Percentiles rank a stretch among this genome's conserved stretches.
These are phyloP conservation scores for Salmo trutta DNA, from an alignment of 2,797 vertebrate species.

Conservation along the genomic window DNA sequence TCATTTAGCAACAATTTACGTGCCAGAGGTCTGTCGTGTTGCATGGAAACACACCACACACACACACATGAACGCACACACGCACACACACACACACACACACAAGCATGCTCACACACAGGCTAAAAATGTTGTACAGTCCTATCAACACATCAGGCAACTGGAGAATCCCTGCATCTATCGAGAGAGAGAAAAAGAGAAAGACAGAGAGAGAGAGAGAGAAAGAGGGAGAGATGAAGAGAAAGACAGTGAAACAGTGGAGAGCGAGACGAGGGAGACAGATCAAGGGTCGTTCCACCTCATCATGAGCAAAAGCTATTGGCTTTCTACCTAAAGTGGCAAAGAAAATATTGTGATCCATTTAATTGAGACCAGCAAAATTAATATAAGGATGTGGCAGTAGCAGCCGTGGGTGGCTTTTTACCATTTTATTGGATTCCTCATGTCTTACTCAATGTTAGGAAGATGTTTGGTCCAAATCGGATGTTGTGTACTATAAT, in stretches of 20 bases:
- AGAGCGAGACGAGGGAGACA: constrained; percentile 13
- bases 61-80: background rate
- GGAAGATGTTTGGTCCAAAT: no score
- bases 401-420: no score
- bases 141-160: background rate
- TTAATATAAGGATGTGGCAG: no score
- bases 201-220: background rate
- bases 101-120: constrained; percentile 7
- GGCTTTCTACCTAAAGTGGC: no score
- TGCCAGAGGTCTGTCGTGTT: constrained; percentile 1
- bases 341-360: no score
- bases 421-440: no score
- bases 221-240: constrained; percentile 14
- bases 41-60: background rate
- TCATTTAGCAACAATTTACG: constrained; percentile 3
- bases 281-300: background rate
- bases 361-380: no score
- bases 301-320: no score
- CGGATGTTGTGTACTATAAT: no score
- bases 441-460: no score
- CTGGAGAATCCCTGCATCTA: constrained; percentile 22
- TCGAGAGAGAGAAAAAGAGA: background rate
- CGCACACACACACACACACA: background rate
- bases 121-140: background rate
- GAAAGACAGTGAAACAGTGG: constrained; percentile 9